Evolutionary conservation across 2,797 vertebrate species (phyloP).

Genomic region (Strix occidentalis): DNA sequence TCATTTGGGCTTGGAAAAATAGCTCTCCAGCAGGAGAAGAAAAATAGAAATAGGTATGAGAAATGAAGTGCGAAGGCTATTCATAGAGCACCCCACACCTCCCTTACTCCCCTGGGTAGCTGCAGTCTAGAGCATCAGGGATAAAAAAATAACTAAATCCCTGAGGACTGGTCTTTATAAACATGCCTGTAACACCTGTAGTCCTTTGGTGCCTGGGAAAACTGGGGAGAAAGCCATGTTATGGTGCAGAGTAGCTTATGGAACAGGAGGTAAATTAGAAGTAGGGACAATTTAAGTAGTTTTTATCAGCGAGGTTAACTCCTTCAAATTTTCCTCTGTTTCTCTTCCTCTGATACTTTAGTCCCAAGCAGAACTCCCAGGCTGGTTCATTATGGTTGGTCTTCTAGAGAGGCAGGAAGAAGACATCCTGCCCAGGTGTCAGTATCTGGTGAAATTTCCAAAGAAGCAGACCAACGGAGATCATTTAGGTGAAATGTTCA

Average conservation of each 20-base stretch:
- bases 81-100: neutral
- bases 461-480: neutral
- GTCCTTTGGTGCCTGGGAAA: neutral
- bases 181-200: neutral
- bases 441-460: neutral
- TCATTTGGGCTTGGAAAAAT: neutral
- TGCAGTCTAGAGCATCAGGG: neutral
- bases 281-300: neutral
- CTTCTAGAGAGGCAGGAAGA: neutral
- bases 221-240: neutral
- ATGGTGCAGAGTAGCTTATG: neutral
- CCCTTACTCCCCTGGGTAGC: neutral
- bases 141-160: neutral
- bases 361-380: neutral
- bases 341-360: neutral
- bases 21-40: neutral
- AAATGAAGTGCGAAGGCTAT: neutral
- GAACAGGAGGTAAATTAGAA: neutral
- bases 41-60: neutral
- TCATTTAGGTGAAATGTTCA: neutral
- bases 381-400: neutral
- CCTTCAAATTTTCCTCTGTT: neutral
- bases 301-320: neutral
- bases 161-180: neutral
- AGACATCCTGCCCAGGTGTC: neutral